Conservation (phyloP, 2,113 vertebrate genomes). For the Cervus canadensis region DNA sequence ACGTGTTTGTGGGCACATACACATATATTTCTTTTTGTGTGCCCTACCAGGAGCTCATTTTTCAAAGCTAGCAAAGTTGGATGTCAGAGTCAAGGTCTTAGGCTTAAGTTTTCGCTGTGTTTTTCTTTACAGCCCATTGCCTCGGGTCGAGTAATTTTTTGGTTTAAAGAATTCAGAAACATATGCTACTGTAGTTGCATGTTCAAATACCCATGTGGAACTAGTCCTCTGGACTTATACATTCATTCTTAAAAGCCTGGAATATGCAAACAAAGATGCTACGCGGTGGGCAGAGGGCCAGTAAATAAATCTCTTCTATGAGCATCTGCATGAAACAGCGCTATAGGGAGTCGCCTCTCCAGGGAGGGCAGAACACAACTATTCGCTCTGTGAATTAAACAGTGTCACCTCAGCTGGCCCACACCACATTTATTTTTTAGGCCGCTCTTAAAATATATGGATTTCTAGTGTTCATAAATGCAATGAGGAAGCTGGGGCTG, state of each 20-base stretch:
- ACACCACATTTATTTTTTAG: constrained; percentile 34
- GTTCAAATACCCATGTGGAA: constrained; percentile 43
- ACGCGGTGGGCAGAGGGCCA: constrained; percentile 52
- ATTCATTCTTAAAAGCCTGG: constrained; percentile 41
- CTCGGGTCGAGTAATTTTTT: constrained; percentile 24
- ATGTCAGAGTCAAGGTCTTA: neutral
- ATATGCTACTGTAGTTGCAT: neutral
- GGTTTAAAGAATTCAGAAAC: constrained; percentile 35
- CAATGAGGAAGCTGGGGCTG: neutral
- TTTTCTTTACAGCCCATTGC: neutral
- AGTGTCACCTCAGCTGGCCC: constrained; percentile 17
- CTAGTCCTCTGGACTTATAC: neutral
- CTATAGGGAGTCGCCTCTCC: constrained; percentile 14
- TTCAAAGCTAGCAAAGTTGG: neutral
- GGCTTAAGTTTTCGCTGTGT: neutral
- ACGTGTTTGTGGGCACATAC: neutral
- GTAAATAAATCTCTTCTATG: constrained; percentile 67
- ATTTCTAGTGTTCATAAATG: constrained; percentile 19
- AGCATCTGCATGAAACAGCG: constrained; percentile 36
- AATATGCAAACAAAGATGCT: constrained; percentile 63
- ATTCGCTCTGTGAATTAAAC: constrained; percentile 5
- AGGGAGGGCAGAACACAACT: constrained; percentile 27
- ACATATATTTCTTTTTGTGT: neutral
- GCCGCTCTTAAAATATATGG: constrained; percentile 22
- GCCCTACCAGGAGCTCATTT: constrained; percentile 20